Conservation (phyloP, 2,113 vertebrate genomes). For the Periophthalmus modestus region DNA sequence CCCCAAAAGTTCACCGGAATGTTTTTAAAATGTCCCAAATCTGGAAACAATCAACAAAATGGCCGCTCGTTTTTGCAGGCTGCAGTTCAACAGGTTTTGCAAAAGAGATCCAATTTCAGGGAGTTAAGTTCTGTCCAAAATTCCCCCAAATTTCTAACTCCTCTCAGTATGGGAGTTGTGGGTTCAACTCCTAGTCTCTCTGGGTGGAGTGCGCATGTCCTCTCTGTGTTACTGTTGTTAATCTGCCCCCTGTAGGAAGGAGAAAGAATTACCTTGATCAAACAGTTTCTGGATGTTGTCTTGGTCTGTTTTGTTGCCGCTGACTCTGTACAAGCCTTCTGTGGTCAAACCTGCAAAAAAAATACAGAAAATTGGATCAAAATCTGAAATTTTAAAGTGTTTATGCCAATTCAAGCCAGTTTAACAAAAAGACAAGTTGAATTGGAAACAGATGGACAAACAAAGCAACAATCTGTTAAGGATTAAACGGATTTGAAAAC, state of each 20-base stretch:
- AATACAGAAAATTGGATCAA: background rate
- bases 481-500: background rate
- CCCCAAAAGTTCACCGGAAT: background rate
- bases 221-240: too few relatives aligned
- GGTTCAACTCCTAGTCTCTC: background rate
- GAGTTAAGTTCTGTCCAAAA: background rate
- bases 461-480: background rate
- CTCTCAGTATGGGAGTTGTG: background rate
- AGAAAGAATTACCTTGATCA: background rate
- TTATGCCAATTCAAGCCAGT: background rate
- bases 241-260: too few relatives aligned
- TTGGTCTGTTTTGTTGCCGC: slow-evolving; percentile 2
- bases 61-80: background rate
- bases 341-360: background rate
- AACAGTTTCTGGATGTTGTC: background rate
- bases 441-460: background rate
- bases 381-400: background rate
- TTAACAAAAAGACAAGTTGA: background rate
- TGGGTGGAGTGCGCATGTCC: too few relatives aligned
- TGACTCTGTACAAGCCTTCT: background rate
- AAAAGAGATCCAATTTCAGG: background rate
- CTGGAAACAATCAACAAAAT: slow-evolving; percentile 1
- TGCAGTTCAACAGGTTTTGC: background rate
- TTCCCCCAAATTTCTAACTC: background rate
- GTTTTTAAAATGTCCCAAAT: background rate